Evolutionary conservation across 2,113 vertebrate species (phyloP).

Genomic region (Climacteris rufus): DNA sequence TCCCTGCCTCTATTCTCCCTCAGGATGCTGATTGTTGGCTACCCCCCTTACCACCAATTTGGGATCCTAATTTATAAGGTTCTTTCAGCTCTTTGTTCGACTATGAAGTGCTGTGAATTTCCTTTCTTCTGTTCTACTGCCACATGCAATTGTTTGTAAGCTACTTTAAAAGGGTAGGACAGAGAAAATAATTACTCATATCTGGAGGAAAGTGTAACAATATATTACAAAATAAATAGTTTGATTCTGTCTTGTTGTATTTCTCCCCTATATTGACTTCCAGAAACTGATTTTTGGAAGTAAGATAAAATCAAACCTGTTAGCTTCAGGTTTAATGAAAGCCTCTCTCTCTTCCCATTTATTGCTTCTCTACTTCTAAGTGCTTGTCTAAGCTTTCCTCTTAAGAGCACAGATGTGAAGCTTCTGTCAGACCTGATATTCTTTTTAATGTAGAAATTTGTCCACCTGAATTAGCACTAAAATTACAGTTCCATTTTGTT

Average conservation of each 20-base stretch:
- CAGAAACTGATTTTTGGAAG: not conserved
- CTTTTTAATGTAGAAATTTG: not conserved
- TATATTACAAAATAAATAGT: not conserved
- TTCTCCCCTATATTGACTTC: not conserved
- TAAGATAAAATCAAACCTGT: conserved; percentile 2
- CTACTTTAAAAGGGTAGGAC: not conserved
- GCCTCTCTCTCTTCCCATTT: not conserved
- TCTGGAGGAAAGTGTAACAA: not conserved
- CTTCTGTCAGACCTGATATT: not conserved
- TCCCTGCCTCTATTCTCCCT: not conserved
- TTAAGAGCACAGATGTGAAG: not conserved
- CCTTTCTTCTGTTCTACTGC: not conserved
- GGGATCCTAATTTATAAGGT: not conserved
- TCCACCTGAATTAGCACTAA: not conserved
- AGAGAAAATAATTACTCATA: not conserved
- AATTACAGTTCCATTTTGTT: not conserved
- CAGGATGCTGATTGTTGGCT: conserved; percentile 42
- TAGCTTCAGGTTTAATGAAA: not conserved
- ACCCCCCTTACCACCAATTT: not conserved
- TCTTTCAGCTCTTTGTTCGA: conserved; percentile 33
- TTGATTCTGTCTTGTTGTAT: not conserved
- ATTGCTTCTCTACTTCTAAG: not conserved
- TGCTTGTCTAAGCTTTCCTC: not conserved
- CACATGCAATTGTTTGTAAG: not conserved
- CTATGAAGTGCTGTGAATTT: not conserved